Conservation (phyloP, 2,113 vertebrate genomes). For the Toxostoma redivivum region DNA sequence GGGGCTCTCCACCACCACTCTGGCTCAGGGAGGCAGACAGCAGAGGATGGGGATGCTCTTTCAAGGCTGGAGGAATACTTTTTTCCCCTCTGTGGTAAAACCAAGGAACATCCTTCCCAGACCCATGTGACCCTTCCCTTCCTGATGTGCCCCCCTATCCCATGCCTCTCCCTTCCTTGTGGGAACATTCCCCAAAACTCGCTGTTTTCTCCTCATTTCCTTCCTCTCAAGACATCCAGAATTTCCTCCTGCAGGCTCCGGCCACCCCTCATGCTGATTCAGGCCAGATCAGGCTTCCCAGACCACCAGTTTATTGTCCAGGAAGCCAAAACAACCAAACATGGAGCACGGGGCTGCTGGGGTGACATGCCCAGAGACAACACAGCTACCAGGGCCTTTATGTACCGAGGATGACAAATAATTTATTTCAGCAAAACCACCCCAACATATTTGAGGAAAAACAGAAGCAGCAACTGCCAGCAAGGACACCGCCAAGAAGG, state of each 20-base stretch:
- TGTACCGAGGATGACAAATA: not conserved
- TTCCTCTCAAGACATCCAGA: slow-evolving; percentile 14
- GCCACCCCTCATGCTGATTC: not conserved
- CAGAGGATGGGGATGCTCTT: not conserved
- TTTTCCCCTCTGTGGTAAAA: not conserved
- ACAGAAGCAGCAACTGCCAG: not conserved
- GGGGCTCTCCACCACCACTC: not conserved
- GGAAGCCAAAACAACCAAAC: not conserved
- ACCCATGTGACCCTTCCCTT: not conserved
- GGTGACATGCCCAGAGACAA: fast-evolving
- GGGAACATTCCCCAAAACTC: not conserved
- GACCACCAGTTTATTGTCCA: not conserved
- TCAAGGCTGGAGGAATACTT: not conserved
- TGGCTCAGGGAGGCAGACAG: not conserved
- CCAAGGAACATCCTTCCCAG: not conserved
- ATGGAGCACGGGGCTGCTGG: not conserved
- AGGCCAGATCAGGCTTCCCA: not conserved
- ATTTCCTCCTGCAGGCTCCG: not conserved
- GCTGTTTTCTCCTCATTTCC: not conserved
- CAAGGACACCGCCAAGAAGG: not conserved
- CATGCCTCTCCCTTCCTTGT: not conserved
- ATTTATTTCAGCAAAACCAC: not conserved
- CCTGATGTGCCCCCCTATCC: not conserved
- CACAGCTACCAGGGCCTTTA: not conserved
- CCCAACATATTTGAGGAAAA: not conserved